Evolutionary conservation across 2,113 vertebrate genomes (phyloP).

Genomic region (Sterrhoptilus dennistouni): DNA sequence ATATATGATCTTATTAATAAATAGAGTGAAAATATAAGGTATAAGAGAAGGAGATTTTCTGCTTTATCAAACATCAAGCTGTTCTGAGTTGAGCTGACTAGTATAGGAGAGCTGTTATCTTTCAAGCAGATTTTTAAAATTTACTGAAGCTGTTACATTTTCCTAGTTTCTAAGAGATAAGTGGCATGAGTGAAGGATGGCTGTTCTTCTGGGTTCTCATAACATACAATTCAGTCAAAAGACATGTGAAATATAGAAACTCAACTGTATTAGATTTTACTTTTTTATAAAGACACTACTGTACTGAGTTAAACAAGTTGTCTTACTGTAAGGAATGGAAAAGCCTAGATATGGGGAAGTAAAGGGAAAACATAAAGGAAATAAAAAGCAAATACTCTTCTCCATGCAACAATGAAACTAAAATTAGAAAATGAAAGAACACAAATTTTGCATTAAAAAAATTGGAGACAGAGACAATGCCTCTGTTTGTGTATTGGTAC

Average conservation of each 20-base stretch:
- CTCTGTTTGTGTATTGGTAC: neutral
- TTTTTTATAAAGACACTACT: neutral
- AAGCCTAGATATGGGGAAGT: neutral
- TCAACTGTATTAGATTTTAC: neutral
- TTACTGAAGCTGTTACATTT: neutral
- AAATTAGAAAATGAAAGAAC: neutral
- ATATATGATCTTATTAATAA: neutral
- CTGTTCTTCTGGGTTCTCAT: neutral
- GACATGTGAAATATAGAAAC: neutral
- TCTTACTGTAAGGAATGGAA: neutral
- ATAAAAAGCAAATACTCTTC: neutral
- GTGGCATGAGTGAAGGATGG: neutral
- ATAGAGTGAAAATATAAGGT: neutral
- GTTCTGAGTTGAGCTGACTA: neutral
- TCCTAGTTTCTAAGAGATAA: neutral
- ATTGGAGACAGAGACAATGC: neutral
- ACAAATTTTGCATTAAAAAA: neutral
- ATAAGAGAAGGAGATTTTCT: neutral
- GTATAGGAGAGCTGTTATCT: neutral
- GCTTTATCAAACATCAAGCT: neutral
- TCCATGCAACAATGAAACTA: neutral
- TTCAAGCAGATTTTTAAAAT: neutral
- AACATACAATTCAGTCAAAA: neutral
- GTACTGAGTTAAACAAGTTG: neutral
- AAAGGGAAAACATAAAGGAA: neutral